Conservation (phyloP, 2,797 vertebrate species). For the Parotocinclus haroldoi region DNA sequence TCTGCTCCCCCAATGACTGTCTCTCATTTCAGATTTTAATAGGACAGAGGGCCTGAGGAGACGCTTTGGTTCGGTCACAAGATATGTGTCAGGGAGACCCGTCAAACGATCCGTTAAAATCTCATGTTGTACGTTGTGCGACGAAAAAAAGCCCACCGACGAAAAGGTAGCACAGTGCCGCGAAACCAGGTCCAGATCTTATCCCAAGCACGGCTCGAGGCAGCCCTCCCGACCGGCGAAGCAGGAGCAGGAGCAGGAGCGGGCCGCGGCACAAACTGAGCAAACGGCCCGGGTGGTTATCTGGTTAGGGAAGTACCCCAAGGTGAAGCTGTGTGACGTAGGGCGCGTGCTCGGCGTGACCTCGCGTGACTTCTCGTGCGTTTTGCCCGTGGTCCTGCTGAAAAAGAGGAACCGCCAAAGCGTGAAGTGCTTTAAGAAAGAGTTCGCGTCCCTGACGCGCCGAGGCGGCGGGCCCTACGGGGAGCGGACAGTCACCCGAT, state of each 20-base stretch:
- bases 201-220: background rate
- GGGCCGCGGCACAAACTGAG: constrained; percentile 6
- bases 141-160: constrained; percentile 45
- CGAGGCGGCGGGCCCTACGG: constrained; percentile 19
- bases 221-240: background rate
- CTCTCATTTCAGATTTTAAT: constrained; percentile 60
- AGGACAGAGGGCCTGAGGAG: constrained; percentile 33
- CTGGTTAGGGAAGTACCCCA: constrained; percentile 48
- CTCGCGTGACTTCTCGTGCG: constrained; percentile 50
- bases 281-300: constrained; percentile 11
- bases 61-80: constrained; percentile 25
- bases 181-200: constrained; percentile 19
- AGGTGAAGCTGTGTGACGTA: constrained; percentile 64
- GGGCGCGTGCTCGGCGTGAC: constrained; percentile 49
- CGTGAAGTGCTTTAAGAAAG: constrained; percentile 61
- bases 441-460: constrained; percentile 48
- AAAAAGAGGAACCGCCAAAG: constrained; percentile 42
- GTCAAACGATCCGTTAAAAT: constrained; percentile 48
- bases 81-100: constrained; percentile 39
- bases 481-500: constrained; percentile 27
- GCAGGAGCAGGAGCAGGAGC: background rate
- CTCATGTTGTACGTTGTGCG: constrained; percentile 44
- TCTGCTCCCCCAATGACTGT: constrained; percentile 28
- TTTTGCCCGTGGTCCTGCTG: constrained; percentile 51
- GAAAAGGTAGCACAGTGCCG: constrained; percentile 25